Evolutionary conservation across 2,113 vertebrate genomes (phyloP).

Genomic region (Ivindomyrus marchei): DNA sequence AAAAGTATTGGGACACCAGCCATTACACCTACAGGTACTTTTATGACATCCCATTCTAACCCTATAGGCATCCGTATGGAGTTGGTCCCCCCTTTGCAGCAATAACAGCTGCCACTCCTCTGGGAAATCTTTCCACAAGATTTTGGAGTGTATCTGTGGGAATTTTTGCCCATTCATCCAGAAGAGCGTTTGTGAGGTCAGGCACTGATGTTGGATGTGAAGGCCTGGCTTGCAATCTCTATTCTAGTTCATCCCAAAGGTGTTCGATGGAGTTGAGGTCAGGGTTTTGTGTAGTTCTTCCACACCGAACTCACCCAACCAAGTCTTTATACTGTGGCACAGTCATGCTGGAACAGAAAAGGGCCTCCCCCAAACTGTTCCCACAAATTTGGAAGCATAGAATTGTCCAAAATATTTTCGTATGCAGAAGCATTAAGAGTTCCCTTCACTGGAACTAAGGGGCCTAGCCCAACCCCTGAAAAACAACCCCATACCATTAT

Average conservation of each 20-base stretch:
- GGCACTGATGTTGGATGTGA: neutral
- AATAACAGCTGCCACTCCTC: neutral
- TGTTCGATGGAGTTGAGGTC: neutral
- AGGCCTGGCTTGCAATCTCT: neutral
- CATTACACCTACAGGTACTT: neutral
- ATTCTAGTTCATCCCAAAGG: neutral
- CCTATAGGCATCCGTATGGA: neutral
- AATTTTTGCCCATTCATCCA: neutral
- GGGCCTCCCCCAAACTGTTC: neutral
- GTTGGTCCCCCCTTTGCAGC: neutral
- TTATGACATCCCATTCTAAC: neutral
- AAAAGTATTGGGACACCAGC: neutral
- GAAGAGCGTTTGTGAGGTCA: neutral
- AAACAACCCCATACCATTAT: neutral
- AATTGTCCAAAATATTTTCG: neutral
- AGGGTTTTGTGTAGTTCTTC: neutral
- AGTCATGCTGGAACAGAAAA: neutral
- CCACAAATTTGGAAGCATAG: neutral
- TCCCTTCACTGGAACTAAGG: neutral
- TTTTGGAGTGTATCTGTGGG: neutral
- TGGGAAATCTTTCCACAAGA: neutral
- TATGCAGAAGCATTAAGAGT: neutral
- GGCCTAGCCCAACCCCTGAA: neutral
- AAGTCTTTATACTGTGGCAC: neutral
- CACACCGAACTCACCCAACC: neutral